Evolutionary conservation across 1,140 invertebrate genomes (phyloP), one percentile per base, ranked within the genome.

Genomic region (Megalopta genalis): DNA sequence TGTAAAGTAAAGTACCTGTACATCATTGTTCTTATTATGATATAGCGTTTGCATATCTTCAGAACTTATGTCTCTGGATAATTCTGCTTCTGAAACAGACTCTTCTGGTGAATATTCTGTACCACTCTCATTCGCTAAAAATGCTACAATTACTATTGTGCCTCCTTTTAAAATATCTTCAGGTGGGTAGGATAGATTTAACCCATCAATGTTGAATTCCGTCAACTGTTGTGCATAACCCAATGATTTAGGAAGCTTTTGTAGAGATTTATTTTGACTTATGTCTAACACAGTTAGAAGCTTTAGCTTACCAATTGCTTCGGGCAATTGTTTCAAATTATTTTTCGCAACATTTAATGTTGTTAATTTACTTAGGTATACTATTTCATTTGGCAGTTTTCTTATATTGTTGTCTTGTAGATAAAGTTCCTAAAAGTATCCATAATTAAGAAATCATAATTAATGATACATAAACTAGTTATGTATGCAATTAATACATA

Each of bases 321-420:
- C 91, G 75, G 96, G 95, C 67, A 97, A 90, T 74, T 88, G 89
- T 90, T 95, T 95, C 60, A 97, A 90, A 83, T 93, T 94, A 92
- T 97, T 97, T 63, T 94, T 93, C 46, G 96, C 95, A 25, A 96
- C 88, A 94, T 97, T 95, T 39, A 97, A 91, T 69, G 95, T 92
- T 89, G 93, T 91, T 74, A 97, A 92, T 68, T 93, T 94, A 68
- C 90, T 91, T 68, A 97, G 90, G 70, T 93, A 89, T 72, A 94
- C 93, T 84, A 97, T 94, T 81, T 94, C 94, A 71, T 95, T 94
- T 66, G 96, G 96, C 88, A 97, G 90, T 87, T 93, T 91, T 88
- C 94, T 94, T 64, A 96, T 86, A 67, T 92, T 91, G 91, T 96
- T 96, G 82, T 95, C 90, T 88, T 95, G 94, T 66, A 96, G 80